Evolutionary conservation across 2,888 invertebrate species (phyloP).

Genomic region (Scaptomyza polygonia): DNA sequence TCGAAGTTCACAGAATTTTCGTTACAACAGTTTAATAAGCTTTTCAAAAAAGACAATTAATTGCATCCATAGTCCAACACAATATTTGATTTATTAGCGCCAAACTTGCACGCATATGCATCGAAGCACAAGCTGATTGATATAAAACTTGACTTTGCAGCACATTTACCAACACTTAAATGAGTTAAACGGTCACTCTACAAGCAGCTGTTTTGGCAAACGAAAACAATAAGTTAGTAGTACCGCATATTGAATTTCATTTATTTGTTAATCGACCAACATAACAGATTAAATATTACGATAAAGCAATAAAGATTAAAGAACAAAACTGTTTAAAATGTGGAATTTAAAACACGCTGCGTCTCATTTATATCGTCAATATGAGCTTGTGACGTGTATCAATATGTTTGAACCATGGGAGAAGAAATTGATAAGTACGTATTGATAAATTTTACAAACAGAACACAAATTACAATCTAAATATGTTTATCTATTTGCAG

Average conservation of each 20-base stretch:
- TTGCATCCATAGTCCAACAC: not conserved
- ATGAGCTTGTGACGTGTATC: constrained; percentile 84
- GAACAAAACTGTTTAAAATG: constrained; percentile 28
- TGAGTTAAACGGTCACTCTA: constrained; percentile 29
- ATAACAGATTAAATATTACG: not conserved
- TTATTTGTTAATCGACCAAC: not conserved
- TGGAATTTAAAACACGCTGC: constrained; percentile 64
- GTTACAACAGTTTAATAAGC: not conserved
- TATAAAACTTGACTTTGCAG: constrained; percentile 3
- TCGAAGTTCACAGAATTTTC: too few species aligned
- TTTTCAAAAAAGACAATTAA: not conserved
- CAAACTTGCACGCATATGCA: not conserved
- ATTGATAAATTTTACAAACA: not conserved
- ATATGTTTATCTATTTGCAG: constrained; percentile 66
- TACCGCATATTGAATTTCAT: not conserved
- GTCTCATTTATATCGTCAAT: constrained; percentile 82
- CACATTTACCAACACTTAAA: not conserved
- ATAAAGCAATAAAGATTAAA: not conserved
- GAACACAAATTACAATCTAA: not conserved
- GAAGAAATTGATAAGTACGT: constrained; percentile 84
- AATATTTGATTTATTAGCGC: not conserved
- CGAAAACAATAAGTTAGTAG: constrained; percentile 21
- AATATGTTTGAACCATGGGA: constrained; percentile 86
- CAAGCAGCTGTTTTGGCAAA: constrained; percentile 32
- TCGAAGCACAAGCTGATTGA: constrained; percentile 20